A percentile compares a stretch with the other conserved stretches of the same genome.
phyloP scores from a whole-genome alignment of 1,140 invertebrate species.

The Drosophila varians region DNA sequence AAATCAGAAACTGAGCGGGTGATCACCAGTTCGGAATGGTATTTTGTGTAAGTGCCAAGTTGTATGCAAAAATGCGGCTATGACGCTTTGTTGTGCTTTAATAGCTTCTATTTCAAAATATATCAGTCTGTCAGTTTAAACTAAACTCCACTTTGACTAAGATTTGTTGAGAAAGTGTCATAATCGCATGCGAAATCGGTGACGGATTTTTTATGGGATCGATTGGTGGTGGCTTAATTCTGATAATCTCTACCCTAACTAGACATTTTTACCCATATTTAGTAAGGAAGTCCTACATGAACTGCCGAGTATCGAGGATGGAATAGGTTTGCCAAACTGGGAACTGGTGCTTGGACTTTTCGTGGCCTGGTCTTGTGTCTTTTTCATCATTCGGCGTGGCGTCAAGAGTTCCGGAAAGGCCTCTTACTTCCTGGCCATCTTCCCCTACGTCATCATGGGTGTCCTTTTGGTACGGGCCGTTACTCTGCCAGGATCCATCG shows the following conservation, averaged over 20 bases:
- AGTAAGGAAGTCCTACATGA: slow-evolving; percentile 89
- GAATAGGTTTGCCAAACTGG: slow-evolving; percentile 90
- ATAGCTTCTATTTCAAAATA: neutral
- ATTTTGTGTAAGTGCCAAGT: slow-evolving; percentile 85
- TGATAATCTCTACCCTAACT: neutral
- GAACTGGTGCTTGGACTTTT: slow-evolving; percentile 91
- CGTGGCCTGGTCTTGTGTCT: slow-evolving; percentile 91
- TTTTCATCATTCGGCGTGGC: slow-evolving; percentile 89
- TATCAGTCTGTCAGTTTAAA: no score
- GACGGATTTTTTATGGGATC: slow-evolving; percentile 1
- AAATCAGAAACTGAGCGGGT: slow-evolving; percentile 36
- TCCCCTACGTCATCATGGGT: slow-evolving; percentile 93
- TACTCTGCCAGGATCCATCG: slow-evolving; percentile 89
- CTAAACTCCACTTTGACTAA: neutral
- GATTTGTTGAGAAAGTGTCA: neutral
- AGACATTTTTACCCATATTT: slow-evolving; percentile 19
- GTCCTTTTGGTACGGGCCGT: slow-evolving; percentile 89
- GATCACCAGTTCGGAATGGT: slow-evolving; percentile 86
- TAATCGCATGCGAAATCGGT: slow-evolving; percentile 7
- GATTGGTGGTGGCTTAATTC: slow-evolving; percentile 16
- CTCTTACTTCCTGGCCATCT: slow-evolving; percentile 93
- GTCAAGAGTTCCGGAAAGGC: slow-evolving; percentile 91
- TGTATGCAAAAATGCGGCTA: neutral
- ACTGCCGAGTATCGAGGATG: slow-evolving; percentile 87
- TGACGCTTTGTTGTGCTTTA: no score